A percentile compares a stretch with the other conserved stretches of the same genome.
phyloP scores from a whole-genome alignment of 2,797 vertebrate species.

The Poeciliopsis infans region DNA sequence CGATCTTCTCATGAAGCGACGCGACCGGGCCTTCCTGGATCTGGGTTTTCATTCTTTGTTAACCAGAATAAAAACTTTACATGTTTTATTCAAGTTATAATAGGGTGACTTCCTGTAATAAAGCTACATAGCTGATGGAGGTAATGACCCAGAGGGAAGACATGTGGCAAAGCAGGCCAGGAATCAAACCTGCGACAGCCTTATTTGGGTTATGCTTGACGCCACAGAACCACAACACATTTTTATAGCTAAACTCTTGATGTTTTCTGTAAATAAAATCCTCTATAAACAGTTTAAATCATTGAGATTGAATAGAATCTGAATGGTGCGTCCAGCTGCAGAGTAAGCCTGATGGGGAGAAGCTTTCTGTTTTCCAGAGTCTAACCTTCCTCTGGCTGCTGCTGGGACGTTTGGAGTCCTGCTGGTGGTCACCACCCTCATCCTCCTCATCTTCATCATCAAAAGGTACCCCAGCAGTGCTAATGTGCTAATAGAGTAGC shows the following conservation, averaged over 20 bases:
- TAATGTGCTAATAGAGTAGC: too few relatives aligned
- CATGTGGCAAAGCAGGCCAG: too few relatives aligned
- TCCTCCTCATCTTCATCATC: conserved; percentile 11
- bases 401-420: conserved; percentile 8
- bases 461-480: conserved; percentile 28
- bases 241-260: not conserved
- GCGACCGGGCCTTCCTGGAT: too few relatives aligned
- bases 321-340: not conserved
- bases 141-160: too few relatives aligned
- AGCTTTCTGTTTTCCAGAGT: not conserved
- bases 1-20: too few relatives aligned
- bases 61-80: not conserved
- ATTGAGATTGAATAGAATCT: not conserved
- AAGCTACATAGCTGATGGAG: not conserved
- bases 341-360: not conserved
- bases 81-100: not conserved
- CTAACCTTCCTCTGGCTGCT: rapidly evolving
- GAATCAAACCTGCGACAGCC: not conserved
- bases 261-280: not conserved
- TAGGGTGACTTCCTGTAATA: not conserved
- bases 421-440: conserved; percentile 10
- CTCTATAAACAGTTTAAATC: not conserved
- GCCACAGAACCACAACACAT: not conserved
- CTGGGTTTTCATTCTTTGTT: not conserved
- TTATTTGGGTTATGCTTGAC: not conserved